Conservation (phyloP, 1,140 invertebrate species). For the Drosophila trapezifrons region DNA sequence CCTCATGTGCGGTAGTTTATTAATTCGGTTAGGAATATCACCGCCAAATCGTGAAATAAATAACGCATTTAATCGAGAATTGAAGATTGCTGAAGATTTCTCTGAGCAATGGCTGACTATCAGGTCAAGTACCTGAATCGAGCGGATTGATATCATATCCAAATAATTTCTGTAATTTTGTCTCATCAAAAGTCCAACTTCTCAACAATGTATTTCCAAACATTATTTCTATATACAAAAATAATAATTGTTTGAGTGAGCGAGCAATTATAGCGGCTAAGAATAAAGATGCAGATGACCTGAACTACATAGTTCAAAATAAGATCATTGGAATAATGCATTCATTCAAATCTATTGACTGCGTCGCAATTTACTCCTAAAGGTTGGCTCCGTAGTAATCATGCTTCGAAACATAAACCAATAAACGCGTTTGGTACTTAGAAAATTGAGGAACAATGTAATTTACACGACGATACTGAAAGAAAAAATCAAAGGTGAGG, state of each 20-base stretch:
- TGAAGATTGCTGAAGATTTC: constrained; percentile 37
- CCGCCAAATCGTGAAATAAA: constrained; percentile 71
- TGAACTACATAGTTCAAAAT: neutral
- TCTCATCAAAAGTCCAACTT: neutral
- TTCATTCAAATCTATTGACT: constrained; percentile 72
- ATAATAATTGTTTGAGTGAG: constrained; percentile 5
- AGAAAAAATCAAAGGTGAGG: too few species aligned
- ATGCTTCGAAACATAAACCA: too few species aligned
- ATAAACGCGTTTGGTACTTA: too few species aligned
- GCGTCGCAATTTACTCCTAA: constrained; percentile 13
- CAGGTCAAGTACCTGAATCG: neutral
- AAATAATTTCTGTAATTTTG: constrained; percentile 3
- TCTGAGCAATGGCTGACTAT: neutral
- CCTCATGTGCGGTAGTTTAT: constrained; percentile 61
- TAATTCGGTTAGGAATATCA: constrained; percentile 81
- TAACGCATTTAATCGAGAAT: constrained; percentile 63
- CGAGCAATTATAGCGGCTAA: neutral
- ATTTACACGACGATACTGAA: too few species aligned
- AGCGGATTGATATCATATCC: constrained; percentile 1
- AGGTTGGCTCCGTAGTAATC: too few species aligned
- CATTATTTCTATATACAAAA: too few species aligned
- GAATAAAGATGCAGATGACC: neutral
- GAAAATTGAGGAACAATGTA: too few species aligned
- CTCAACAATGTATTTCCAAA: too few species aligned
- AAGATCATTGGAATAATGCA: neutral